Evolutionary conservation across 2,113 vertebrate species (phyloP).

Genomic region (Acrocephalus kingi): DNA sequence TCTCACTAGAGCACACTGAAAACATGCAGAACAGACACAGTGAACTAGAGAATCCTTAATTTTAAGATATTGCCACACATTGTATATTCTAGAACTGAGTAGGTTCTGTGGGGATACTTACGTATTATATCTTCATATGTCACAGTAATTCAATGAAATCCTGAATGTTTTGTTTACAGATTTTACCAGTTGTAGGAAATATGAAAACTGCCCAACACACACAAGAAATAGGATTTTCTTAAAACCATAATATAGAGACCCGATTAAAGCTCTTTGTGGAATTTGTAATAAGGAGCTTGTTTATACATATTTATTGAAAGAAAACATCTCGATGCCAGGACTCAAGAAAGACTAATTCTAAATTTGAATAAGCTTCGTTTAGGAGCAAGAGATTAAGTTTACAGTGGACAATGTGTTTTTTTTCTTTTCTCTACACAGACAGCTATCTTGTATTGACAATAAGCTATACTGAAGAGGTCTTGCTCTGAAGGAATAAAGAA

Average conservation of each 20-base stretch:
- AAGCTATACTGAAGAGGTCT: neutral
- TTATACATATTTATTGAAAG: neutral
- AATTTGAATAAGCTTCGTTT: neutral
- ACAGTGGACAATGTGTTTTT: neutral
- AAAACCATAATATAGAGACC: neutral
- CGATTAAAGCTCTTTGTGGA: neutral
- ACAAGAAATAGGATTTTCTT: neutral
- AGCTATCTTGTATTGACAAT: neutral
- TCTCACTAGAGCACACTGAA: neutral
- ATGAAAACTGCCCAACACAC: neutral
- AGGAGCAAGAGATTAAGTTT: neutral
- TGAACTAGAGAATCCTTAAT: neutral
- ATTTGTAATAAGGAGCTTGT: neutral
- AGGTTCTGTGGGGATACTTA: neutral
- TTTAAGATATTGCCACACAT: neutral
- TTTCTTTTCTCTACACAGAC: slow-evolving; percentile 6
- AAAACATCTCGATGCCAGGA: neutral
- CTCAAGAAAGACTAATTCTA: neutral
- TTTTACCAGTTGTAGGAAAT: neutral
- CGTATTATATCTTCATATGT: neutral
- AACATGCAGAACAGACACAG: neutral
- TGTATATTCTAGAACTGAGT: neutral
- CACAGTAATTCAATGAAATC: neutral
- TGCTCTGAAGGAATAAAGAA: slow-evolving; percentile 31
- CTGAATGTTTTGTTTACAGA: neutral